Percentiles rank a stretch among this genome's conserved stretches.
phyloP scores from a whole-genome alignment of 2,797 vertebrate genomes.

The Dendrocincla fuliginosa region DNA sequence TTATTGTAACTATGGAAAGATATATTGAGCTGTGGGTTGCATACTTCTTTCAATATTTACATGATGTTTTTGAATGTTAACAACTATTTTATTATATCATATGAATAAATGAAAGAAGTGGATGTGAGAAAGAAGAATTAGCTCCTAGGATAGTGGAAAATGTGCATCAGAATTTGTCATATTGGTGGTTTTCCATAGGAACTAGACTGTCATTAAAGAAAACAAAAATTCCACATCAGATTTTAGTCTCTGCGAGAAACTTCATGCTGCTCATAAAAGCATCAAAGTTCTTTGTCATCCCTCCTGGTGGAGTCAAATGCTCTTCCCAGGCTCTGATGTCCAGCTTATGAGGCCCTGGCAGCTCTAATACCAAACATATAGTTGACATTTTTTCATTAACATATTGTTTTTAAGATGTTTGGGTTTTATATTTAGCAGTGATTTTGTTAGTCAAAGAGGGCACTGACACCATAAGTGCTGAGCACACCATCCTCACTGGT shows the following conservation, averaged over 20 bases:
- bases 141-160: conserved; percentile 28
- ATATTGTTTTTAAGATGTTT: neutral
- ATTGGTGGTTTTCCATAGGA: conserved; percentile 20
- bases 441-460: neutral
- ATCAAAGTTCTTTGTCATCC: neutral
- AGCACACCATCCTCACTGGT: fast-evolving
- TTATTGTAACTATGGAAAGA: conserved; percentile 49
- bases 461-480: neutral
- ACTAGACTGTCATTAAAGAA: neutral
- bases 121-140: conserved; percentile 21
- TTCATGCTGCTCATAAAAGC: neutral
- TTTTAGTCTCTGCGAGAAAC: neutral
- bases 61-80: conserved; percentile 8
- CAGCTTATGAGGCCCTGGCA: fast-evolving
- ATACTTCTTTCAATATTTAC: conserved; percentile 12
- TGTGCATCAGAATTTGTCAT: neutral
- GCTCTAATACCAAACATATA: neutral
- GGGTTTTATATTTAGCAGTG: neutral
- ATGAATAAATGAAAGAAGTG: neutral
- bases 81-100: conserved; percentile 1
- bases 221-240: neutral
- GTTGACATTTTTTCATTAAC: neutral
- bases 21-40: conserved; percentile 14
- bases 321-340: neutral
- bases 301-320: fast-evolving